Evolutionary conservation across 2,797 vertebrate genomes (phyloP).

Genomic region (Avahi laniger): DNA sequence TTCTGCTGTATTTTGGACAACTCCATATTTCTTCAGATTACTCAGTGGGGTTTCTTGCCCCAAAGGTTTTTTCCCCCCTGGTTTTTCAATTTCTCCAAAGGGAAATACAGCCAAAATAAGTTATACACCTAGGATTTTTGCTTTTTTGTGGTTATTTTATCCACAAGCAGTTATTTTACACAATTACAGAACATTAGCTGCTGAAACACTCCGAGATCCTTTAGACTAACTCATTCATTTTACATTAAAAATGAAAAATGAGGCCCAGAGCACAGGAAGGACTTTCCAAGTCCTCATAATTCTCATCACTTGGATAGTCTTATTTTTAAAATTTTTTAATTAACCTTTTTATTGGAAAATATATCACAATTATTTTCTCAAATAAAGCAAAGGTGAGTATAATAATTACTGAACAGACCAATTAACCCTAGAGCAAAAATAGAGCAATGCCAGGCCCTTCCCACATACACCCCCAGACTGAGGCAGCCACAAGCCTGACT

Average conservation of each 20-base stretch:
- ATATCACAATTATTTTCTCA: neutral
- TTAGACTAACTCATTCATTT: neutral
- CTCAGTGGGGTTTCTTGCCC: neutral
- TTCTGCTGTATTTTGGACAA: neutral
- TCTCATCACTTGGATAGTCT: neutral
- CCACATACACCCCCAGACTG: neutral
- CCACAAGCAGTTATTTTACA: neutral
- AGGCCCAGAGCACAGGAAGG: neutral
- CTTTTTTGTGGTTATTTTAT: neutral
- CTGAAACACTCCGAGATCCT: neutral
- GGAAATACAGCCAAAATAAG: neutral
- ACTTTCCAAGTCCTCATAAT: neutral
- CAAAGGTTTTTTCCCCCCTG: neutral
- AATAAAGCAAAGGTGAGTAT: slow-evolving; percentile 16
- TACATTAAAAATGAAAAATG: slow-evolving; percentile 14
- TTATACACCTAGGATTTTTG: neutral
- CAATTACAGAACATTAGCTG: neutral
- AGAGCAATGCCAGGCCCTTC: neutral
- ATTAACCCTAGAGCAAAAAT: neutral
- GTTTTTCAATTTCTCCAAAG: slow-evolving; percentile 32
- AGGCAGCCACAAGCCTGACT: neutral
- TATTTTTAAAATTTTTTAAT: neutral
- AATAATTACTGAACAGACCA: neutral
- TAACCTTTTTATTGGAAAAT: neutral
- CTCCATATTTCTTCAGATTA: neutral